phyloP scores from a whole-genome alignment of 1,140 invertebrate genomes.

The Aphidius gifuensis region DNA sequence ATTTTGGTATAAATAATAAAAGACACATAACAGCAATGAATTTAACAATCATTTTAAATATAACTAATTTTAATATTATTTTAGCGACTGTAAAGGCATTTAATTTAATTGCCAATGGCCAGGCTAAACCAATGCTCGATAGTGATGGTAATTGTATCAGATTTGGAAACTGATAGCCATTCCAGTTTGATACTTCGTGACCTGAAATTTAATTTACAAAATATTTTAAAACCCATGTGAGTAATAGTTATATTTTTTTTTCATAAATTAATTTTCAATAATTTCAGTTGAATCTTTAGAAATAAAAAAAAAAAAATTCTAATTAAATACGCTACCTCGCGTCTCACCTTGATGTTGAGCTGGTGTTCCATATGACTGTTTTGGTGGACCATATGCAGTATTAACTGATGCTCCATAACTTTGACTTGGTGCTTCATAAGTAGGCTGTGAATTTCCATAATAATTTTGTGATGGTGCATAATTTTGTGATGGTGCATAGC shows the following conservation, averaged over 20 bases:
- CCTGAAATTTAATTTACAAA: constrained; percentile 6
- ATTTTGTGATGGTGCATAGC: constrained; percentile 30
- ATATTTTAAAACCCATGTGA: background rate
- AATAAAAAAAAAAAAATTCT: background rate
- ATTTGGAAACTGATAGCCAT: constrained; percentile 53
- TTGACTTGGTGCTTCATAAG: constrained; percentile 42
- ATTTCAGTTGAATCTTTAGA: background rate
- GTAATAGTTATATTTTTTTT: background rate
- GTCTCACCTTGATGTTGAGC: constrained; percentile 45
- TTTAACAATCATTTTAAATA: constrained; percentile 76
- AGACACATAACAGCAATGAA: constrained; percentile 72
- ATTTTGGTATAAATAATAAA: constrained; percentile 69
- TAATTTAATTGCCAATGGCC: constrained; percentile 59
- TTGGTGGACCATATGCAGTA: constrained; percentile 22
- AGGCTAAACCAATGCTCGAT: constrained; percentile 40
- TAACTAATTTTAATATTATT: constrained; percentile 67
- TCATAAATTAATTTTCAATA: too few species aligned
- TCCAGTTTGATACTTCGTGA: constrained; percentile 3
- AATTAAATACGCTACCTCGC: constrained; percentile 35
- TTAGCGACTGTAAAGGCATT: constrained; percentile 70
- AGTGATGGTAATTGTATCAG: constrained; percentile 58
- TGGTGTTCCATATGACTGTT: constrained; percentile 23
- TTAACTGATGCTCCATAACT: constrained; percentile 53
- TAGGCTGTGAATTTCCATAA: constrained; percentile 32
- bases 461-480: constrained; percentile 35